Evolutionary conservation across 2,797 vertebrate species (phyloP).

Genomic region (Vespertilio murinus): DNA sequence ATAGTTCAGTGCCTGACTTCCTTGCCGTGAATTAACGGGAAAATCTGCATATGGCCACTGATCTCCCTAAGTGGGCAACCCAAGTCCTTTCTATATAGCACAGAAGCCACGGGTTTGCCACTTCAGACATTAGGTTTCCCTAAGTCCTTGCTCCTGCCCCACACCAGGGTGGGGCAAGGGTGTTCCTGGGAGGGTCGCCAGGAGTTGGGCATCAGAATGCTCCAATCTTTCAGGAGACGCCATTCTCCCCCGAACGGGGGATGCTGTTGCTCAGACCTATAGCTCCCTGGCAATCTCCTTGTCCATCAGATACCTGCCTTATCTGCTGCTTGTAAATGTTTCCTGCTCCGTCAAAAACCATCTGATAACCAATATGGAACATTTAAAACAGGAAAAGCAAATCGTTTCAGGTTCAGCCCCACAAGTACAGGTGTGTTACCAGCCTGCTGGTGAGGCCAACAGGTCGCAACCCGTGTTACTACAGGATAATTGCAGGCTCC

Average conservation of each 20-base stretch:
- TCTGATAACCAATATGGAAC: slow-evolving; percentile 38
- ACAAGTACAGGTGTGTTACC: neutral
- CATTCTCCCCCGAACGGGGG: neutral
- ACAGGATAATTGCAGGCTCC: neutral
- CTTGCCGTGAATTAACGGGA: neutral
- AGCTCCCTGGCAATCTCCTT: neutral
- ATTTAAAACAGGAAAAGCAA: slow-evolving; percentile 3
- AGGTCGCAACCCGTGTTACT: slow-evolving; percentile 1
- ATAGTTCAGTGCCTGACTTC: slow-evolving; percentile 14
- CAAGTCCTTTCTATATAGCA: neutral
- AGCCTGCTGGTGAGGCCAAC: neutral
- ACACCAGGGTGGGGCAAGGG: neutral
- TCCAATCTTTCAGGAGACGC: neutral
- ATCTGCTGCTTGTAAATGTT: slow-evolving; percentile 2
- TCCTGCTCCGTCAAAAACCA: slow-evolving; percentile 29
- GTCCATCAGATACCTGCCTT: slow-evolving; percentile 7
- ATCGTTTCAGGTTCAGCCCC: neutral
- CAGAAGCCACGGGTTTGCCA: neutral
- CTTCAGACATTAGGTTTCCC: neutral
- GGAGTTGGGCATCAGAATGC: too few species aligned
- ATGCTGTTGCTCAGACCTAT: neutral
- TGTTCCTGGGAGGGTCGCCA: accelerated
- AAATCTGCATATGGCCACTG: neutral
- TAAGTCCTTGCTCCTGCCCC: accelerated
- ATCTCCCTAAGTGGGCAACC: neutral